Percentiles rank a stretch among this genome's conserved stretches.
Evolutionary conservation across 1,140 invertebrate genomes (phyloP).

Genomic region (Hylaeus anthracinus): DNA sequence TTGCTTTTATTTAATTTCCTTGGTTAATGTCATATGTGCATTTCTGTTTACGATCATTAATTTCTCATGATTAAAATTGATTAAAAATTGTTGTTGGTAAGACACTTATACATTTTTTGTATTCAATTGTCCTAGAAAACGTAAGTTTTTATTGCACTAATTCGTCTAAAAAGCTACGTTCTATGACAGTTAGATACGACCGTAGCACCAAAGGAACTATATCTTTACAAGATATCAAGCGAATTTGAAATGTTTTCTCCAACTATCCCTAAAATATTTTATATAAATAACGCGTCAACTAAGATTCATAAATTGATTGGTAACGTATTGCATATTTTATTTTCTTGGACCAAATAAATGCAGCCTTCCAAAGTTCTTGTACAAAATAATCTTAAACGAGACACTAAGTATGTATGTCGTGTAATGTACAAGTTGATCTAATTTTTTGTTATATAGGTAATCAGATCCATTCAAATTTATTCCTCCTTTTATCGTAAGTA

Average conservation of each 20-base stretch:
- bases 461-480: slow-evolving; percentile 34
- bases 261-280: slow-evolving; percentile 26
- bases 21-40: slow-evolving; percentile 1
- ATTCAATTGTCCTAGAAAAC: slow-evolving; percentile 19
- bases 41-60: no score
- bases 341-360: slow-evolving; percentile 40
- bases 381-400: slow-evolving; percentile 15
- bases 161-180: slow-evolving; percentile 27
- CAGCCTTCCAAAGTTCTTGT: slow-evolving; percentile 25
- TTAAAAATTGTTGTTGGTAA: slow-evolving; percentile 21
- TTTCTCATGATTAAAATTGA: slow-evolving; percentile 9
- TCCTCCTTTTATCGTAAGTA: background rate
- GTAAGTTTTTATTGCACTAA: slow-evolving; percentile 46
- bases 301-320: slow-evolving; percentile 40
- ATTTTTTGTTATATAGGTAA: slow-evolving; percentile 6
- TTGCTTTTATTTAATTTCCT: slow-evolving; percentile 18
- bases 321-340: slow-evolving; percentile 29
- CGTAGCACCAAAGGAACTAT: slow-evolving; percentile 24
- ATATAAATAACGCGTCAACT: slow-evolving; percentile 40
- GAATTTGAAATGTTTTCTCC: slow-evolving; percentile 16
- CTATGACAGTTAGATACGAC: slow-evolving; percentile 13
- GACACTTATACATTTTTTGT: slow-evolving; percentile 21
- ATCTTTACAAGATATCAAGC: slow-evolving; percentile 21
- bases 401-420: background rate
- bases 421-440: slow-evolving; percentile 23